Base-by-base conservation (phyloP, 2,888 invertebrate genomes). In the Drosophila recens region DNA sequence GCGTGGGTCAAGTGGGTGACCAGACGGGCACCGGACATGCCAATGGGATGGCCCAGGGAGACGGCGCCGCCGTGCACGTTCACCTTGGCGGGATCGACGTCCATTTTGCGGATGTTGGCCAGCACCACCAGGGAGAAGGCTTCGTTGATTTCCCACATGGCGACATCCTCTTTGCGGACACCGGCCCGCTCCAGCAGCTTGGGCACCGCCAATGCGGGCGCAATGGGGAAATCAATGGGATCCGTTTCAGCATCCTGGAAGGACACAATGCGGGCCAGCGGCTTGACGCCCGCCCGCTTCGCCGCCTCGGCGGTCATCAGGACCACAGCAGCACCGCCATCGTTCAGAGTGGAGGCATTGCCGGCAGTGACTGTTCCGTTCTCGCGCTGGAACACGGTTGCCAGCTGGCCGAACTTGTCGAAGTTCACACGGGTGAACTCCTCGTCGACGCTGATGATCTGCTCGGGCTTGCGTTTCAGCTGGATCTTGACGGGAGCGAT, bases 11-110 rank as follows among this genome's bases (percentile, higher is more conserved):
- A 93, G 93, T 99, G 99, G 15, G 96, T 96, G 33, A 98, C 95
- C 77, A 99, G 94, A 79, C 99, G 95, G 8, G 98, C 97, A 27
- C 99, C 99, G 1, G 99, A 99, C 99, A 99, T 99, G 62, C 99
- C 99, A 91, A 99, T 98, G 3, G 99, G 99, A 94, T 99, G 99
- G 2, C 99, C 99, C 43, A 99, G 94, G 85, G 98, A 98, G n/a
- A 99, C 99, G 54, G 99, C 99, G 42, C 99, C 99, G 49, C 99
- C 99, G 91, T 99, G 97, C 10, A 98, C 93, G 92, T 99, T 99
- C 3, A 99, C 95, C 92, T 97, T 98, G n/a, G 94, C 90, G 0
- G 97, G 96, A 93, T 99, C 98, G 54, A 99, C 92, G 56, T 96
- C 96, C 75, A 99, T 92, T 86, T 97, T 93, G 92, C 97, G 96